Evolutionary conservation across 2,797 vertebrate species (phyloP).

Genomic region (Chiroxiphia lanceolata): DNA sequence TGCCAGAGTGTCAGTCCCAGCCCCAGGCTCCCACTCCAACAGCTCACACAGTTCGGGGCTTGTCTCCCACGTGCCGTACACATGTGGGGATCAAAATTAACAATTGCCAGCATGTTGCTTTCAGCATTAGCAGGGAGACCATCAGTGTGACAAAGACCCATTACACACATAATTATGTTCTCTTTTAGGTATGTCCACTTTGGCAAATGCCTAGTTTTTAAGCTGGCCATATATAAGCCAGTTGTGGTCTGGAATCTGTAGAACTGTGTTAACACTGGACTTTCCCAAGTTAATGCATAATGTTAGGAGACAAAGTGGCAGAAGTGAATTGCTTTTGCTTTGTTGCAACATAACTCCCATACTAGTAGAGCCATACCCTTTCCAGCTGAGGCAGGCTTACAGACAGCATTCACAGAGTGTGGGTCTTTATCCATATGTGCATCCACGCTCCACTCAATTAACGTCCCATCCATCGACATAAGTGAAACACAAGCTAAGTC

Average conservation of each 20-base stretch:
- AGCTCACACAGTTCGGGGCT: fast-evolving
- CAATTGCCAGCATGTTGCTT: background rate
- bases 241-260: background rate
- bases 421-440: background rate
- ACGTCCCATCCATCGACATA: background rate
- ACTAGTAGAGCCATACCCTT: background rate
- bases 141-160: background rate
- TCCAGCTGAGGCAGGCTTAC: background rate
- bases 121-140: background rate
- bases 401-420: background rate
- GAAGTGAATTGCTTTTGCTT: background rate
- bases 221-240: background rate
- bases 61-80: fast-evolving
- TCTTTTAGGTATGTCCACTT: background rate
- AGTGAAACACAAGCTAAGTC: background rate
- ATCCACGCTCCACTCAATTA: background rate
- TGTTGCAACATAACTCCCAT: background rate
- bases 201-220: background rate
- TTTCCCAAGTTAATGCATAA: background rate
- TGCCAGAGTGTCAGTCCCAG: background rate
- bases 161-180: background rate
- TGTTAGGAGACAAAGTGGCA: background rate
- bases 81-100: fast-evolving
- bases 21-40: background rate
- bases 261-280: background rate